Percentiles rank a stretch among this genome's conserved stretches.
These are phyloP conservation scores for Poecilia wingei DNA, from an alignment of 2,797 vertebrate genomes.

Conservation along the genomic window DNA sequence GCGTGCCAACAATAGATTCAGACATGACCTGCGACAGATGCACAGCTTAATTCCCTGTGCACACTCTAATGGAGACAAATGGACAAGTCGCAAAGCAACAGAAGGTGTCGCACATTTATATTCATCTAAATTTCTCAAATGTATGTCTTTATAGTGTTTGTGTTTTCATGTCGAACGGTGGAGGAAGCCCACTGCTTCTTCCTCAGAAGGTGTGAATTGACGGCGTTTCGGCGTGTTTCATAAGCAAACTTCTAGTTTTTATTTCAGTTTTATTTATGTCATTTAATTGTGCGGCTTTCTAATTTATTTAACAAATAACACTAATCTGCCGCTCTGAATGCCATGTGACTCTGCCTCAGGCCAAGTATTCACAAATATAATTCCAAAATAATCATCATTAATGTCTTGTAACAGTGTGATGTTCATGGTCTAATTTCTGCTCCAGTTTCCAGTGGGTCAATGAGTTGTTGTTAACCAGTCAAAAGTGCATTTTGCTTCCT, in stretches of 20 bases:
- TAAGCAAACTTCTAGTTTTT: not conserved
- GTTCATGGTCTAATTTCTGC: not conserved
- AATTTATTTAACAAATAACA: not conserved
- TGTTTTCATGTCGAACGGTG: not conserved
- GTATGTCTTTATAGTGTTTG: slow-evolving; percentile 33
- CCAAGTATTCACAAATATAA: not conserved
- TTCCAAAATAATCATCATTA: not conserved
- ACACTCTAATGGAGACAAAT: slow-evolving; percentile 80
- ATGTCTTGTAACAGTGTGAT: not conserved
- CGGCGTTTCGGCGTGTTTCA: not conserved
- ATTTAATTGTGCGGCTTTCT: not conserved
- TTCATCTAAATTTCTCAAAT: slow-evolving; percentile 56
- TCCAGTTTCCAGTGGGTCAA: not conserved
- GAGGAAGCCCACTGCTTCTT: slow-evolving; percentile 10
- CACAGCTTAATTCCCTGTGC: slow-evolving; percentile 73
- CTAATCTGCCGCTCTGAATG: not conserved
- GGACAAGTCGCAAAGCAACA: slow-evolving; percentile 62
- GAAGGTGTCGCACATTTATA: slow-evolving; percentile 67
- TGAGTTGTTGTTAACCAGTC: not conserved
- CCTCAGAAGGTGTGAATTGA: not conserved
- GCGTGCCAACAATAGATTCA: slow-evolving; percentile 61
- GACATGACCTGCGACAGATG: slow-evolving; percentile 78
- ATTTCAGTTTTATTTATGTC: not conserved
- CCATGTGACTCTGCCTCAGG: not conserved
- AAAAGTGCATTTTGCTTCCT: not conserved